Evolutionary conservation across 2,888 invertebrate species (phyloP), one percentile per base, ranked within the genome.

Genomic region (Tanypteryx hageni): DNA sequence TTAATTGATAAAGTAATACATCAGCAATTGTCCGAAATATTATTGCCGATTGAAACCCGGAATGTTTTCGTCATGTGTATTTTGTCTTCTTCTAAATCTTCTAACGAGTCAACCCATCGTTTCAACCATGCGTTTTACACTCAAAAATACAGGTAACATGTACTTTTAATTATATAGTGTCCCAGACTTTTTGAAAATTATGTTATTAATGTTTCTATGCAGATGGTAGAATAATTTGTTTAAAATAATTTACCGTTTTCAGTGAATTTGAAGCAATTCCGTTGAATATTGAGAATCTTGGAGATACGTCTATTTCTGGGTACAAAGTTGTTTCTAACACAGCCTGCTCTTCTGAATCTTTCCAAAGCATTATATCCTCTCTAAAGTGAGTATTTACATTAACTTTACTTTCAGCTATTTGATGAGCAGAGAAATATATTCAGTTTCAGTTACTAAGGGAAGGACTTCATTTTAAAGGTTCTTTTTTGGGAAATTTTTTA

Each of bases 31-130:
- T 95, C 96, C 93, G 95, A 96, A 83, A 95, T 96, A 93, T 96
- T 97, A 94, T 95, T 95, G 93, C 95, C 95, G 89, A 95, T 92
- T 68, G 84, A 95, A 93, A 95, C 95, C n/a, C 95, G 95, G 86
- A 96, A 97, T 94, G 95, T 95, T 93, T 97, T 97, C 95, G 95
- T 96, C 8, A 96, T 96, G 92, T 97, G 97, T 94, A 95, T 96
- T 94, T 94, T 97, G 85, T 96, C 96, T 61, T 96, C 95, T 92
- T 96, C 96, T 93, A 94, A 94, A 16, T 96, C 96, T 84, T 95
- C 95, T 7, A 95, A 95, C 86, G 95, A 95, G 92, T 96, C 97
- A 10, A 97, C 97, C 0, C 96, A 97, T 94, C 96, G 96, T 92
- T 96, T 96, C 93, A 96, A 96, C 92, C 97, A 97, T 93, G 96